Base-by-base conservation (phyloP, 2,888 invertebrate genomes). In the Andrena dorsata region DNA sequence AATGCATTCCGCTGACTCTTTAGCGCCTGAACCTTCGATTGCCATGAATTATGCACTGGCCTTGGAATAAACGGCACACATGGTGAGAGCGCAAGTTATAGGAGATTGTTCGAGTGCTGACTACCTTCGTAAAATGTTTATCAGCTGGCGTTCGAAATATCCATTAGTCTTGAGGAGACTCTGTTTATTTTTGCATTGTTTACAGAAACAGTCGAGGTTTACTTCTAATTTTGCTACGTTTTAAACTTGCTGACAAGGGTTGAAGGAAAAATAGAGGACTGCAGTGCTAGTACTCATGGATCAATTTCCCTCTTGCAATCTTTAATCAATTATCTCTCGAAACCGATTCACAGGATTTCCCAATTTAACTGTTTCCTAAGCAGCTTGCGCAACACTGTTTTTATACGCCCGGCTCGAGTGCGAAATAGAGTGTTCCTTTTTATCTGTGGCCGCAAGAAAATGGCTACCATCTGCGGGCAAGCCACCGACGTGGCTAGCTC, bases 401-500 rank as follows among this genome's bases (percentile, higher is more conserved):
- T 28, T 13, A 13, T n/a, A 6, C 47, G 32, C 56, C 35, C 28
- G 32, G 30, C 41, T 28, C 26, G 56, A 23, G 23, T 35, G 7
- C 13, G 65, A 20, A 60, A 66, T 35, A 51, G 74, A 49, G 28
- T 20, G 32, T 20, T 26, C 35, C 20, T 53, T 23, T 58, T 47
- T 69, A 30, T 49, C 58, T 32, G 35, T 13, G 26, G 7, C 28
- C 30, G 35, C 32, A 35, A 68, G 61, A 61, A 66, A 66, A 41
- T 61, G 61, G 61, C 61, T 51, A 75, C 65, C 76, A 63, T 61
- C 66, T 53, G 77, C n/a, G 77, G 76, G 56, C 65, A 35, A 35
- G 61, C 60, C 76, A 60, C 13, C 41, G 61, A 71, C 76, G 35
- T 26, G 75, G 30, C 32, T 4, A 47, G 65, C 41, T 41, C 51